These are phyloP conservation scores for Cepaea nemoralis DNA, from an alignment of 1,140 invertebrate genomes.

Conservation along the genomic window DNA sequence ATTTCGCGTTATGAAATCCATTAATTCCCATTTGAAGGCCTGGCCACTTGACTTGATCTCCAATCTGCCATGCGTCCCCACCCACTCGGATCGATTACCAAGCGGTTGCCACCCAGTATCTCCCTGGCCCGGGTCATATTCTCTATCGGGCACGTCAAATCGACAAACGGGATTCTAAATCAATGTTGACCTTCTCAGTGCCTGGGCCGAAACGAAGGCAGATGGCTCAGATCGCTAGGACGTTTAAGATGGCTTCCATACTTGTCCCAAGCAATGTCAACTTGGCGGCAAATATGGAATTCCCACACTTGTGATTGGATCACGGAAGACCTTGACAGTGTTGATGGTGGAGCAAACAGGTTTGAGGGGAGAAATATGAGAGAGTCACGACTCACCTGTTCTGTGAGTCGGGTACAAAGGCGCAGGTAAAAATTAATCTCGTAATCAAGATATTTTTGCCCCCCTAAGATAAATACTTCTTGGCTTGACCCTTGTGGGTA, in stretches of 20 bases:
- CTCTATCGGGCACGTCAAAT: constrained; percentile 7
- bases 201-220: background rate
- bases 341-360: background rate
- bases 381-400: background rate
- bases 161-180: background rate
- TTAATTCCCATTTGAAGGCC: background rate
- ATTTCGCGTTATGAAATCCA: constrained; percentile 16
- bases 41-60: background rate
- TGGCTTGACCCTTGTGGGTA: too few relatives aligned
- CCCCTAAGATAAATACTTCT: too few relatives aligned
- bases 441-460: too few relatives aligned
- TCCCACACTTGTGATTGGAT: constrained; percentile 12
- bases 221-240: constrained; percentile 2
- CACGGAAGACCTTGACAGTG: background rate
- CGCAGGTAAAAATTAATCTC: too few relatives aligned
- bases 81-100: background rate
- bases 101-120: background rate
- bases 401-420: too few relatives aligned
- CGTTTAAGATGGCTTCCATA: constrained; percentile 6
- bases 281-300: constrained; percentile 3
- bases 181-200: constrained; percentile 10
- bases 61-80: background rate
- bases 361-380: background rate
- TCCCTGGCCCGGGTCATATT: background rate
- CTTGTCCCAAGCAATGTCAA: constrained; percentile 5